Evolutionary conservation across 2,888 invertebrate species (phyloP).

Genomic region (Keiferia lycopersicella): DNA sequence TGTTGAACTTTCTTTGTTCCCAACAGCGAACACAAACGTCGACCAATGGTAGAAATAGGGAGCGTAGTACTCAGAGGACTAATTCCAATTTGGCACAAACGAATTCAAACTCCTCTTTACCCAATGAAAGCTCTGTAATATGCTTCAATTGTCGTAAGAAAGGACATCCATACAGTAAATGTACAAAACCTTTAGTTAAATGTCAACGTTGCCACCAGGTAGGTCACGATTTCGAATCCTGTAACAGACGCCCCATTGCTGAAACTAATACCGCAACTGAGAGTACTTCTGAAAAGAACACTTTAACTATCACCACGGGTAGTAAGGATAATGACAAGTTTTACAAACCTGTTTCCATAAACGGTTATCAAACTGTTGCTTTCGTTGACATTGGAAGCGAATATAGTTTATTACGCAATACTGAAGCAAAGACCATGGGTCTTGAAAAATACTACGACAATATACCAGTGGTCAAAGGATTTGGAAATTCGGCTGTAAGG

Average conservation of each 20-base stretch:
- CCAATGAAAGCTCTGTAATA: neutral
- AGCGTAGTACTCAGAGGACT: neutral
- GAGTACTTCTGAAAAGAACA: constrained; percentile 20
- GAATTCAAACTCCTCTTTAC: neutral
- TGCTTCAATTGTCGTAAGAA: neutral
- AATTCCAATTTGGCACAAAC: neutral
- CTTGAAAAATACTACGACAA: constrained; percentile 10
- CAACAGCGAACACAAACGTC: neutral
- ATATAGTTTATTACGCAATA: constrained; percentile 28
- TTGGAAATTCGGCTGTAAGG: constrained; percentile 32
- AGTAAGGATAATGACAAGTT: constrained; percentile 30
- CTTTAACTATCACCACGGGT: constrained; percentile 14
- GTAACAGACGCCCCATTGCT: constrained; percentile 20
- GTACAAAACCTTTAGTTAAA: neutral
- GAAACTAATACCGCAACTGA: neutral
- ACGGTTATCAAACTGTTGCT: constrained; percentile 19
- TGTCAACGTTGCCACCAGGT: constrained; percentile 27
- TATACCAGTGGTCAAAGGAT: constrained; percentile 27
- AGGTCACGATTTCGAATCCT: constrained; percentile 25
- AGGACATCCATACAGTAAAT: neutral
- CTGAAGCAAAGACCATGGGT: constrained; percentile 25
- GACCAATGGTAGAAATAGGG: neutral
- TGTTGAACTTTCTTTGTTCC: too few species aligned
- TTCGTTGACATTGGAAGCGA: constrained; percentile 35
- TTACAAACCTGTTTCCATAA: constrained; percentile 27